A percentile compares a stretch with the other conserved stretches of the same genome.
phyloP scores from a whole-genome alignment of 2,888 invertebrate genomes.

The Plebejus melissa region DNA sequence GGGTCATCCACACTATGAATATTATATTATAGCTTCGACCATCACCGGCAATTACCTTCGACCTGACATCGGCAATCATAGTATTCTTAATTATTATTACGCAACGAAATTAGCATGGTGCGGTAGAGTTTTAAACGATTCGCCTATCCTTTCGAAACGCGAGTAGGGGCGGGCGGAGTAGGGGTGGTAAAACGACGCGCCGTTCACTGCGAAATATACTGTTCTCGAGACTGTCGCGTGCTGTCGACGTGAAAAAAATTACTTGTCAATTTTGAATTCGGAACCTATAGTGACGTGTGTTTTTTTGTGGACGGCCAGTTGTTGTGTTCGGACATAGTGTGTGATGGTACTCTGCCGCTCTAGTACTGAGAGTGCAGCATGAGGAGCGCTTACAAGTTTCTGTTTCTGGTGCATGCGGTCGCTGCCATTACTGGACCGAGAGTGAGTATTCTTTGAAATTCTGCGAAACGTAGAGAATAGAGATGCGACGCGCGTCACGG shows the following conservation, averaged over 20 bases:
- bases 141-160: constrained; percentile 71
- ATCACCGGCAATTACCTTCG: constrained; percentile 7
- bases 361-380: constrained; percentile 68
- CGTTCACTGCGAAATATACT: constrained; percentile 61
- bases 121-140: constrained; percentile 50
- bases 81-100: constrained; percentile 46
- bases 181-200: constrained; percentile 73
- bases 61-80: constrained; percentile 2
- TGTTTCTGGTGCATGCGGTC: constrained; percentile 71
- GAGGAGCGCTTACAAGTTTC: constrained; percentile 64
- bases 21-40: neutral
- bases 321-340: constrained; percentile 50
- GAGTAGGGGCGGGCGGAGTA: constrained; percentile 66
- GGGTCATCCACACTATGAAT: neutral
- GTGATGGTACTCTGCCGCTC: constrained; percentile 74
- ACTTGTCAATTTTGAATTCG: constrained; percentile 40
- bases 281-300: constrained; percentile 43
- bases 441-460: constrained; percentile 46
- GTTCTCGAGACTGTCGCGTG: constrained; percentile 55
- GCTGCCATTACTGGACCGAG: constrained; percentile 74
- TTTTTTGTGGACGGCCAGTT: constrained; percentile 47
- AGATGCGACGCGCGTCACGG: neutral
- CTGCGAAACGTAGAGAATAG: neutral
- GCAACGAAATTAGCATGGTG: constrained; percentile 60
- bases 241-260: constrained; percentile 50